A percentile compares a stretch with the other conserved stretches of the same genome.
These are phyloP conservation scores for Tringa solitaria DNA, from an alignment of 2,113 vertebrate species.

Conservation along the genomic window DNA sequence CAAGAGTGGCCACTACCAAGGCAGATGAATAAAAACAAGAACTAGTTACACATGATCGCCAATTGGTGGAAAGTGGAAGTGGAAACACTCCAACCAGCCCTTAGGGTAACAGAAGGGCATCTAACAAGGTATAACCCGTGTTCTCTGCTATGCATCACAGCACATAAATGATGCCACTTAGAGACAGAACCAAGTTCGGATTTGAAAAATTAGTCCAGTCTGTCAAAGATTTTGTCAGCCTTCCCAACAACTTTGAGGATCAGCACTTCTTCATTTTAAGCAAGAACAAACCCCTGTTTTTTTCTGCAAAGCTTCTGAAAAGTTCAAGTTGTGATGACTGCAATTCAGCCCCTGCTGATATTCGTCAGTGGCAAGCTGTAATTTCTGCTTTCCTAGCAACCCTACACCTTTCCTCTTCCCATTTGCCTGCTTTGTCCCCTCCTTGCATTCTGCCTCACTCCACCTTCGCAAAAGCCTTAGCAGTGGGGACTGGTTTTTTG, in stretches of 20 bases:
- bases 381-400: background rate
- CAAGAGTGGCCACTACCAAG: rapidly evolving
- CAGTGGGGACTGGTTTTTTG: background rate
- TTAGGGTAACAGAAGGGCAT: background rate
- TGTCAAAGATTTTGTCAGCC: background rate
- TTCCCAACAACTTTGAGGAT: background rate
- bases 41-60: background rate
- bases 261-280: background rate
- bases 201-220: background rate
- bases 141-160: background rate
- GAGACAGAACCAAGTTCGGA: background rate
- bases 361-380: background rate
- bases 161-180: background rate
- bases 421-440: background rate
- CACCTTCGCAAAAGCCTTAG: background rate
- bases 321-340: background rate
- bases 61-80: background rate
- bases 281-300: background rate
- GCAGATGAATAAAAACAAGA: background rate
- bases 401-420: background rate
- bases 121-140: background rate
- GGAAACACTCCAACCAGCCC: background rate
- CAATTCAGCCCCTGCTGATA: background rate
- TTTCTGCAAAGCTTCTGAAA: background rate
- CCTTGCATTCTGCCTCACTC: background rate